Evolutionary conservation across 2,888 invertebrate genomes (phyloP), one percentile per base, ranked within the genome.

Genomic region (Polyommatus icarus): DNA sequence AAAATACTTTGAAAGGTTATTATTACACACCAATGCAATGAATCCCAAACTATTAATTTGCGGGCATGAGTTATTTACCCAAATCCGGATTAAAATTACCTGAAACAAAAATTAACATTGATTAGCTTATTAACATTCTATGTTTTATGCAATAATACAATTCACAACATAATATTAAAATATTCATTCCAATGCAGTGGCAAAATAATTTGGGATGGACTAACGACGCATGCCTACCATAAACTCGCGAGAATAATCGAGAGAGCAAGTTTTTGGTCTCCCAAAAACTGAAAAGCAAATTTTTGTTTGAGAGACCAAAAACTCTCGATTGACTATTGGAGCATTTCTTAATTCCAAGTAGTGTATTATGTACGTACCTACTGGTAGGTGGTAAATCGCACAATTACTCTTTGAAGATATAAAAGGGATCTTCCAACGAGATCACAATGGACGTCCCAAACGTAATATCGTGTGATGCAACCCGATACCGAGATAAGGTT

Each of bases 401-500:
- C 61, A 61, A 24, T 61, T 24, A 61, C 61, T 10, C 24, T 61
- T 61, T 24, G 24, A 24, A 61, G 8, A 61, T 10, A 61, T 67
- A 77, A 76, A 76, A 78, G 76, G 76, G 77, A 46, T 79, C 18
- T 54, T 20, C 18, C 54, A 46, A 29, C 29, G 29, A 29, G 67
- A 29, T 67, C 67, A 67, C 67, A 67, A 67, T 61, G 24, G 29
- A 67, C 29, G 24, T 67, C 67, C 67, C 29, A 67, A 67, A 67
- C 67, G 67, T 67, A 67, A 29, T 67, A 67, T 61, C 20, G 59
- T 32, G 67, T 67, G 18, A 67, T 67, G 67, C 67, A 67, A 67
- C 61, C 54, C 54, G 24, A 61, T 12, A 61, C 29, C 15, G 29
- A 15, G 67, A 67, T 67, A 18, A 67, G 67, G 67, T 29, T 67